Conservation (phyloP, 2,888 invertebrate genomes). For the Mesorhabditis sp. region DNA sequence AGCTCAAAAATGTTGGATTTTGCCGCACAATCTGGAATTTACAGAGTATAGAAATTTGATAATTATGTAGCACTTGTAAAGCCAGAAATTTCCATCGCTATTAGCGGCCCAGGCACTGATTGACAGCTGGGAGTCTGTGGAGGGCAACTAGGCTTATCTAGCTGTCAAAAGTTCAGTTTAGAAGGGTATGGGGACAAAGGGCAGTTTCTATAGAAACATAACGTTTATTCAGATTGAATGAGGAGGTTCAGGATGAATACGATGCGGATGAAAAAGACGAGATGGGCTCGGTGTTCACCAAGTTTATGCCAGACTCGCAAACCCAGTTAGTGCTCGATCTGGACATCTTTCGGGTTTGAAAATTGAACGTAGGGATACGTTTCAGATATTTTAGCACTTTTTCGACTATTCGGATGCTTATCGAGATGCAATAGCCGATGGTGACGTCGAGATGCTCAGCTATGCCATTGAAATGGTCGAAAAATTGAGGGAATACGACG, state of each 20-base stretch:
- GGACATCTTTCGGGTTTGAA: conserved; percentile 42
- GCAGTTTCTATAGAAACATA: too few species aligned
- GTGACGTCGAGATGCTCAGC: conserved; percentile 49
- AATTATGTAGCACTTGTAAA: too few species aligned
- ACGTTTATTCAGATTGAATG: too few species aligned
- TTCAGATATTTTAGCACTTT: conserved; percentile 26
- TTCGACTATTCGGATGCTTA: conserved; percentile 43
- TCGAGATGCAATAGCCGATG: conserved; percentile 31
- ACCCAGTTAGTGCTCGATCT: conserved; percentile 50
- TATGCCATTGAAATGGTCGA: conserved; percentile 32
- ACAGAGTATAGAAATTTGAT: too few species aligned
- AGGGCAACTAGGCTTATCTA: too few species aligned
- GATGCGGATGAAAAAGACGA: conserved; percentile 10
- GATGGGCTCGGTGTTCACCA: conserved; percentile 39
- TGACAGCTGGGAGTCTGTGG: too few species aligned
- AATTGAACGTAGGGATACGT: background rate
- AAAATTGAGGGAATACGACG: conserved; percentile 33
- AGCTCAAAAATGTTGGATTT: too few species aligned
- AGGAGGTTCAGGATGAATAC: background rate
- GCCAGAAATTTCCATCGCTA: too few species aligned
- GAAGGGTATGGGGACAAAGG: too few species aligned
- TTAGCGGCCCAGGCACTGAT: too few species aligned
- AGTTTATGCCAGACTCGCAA: conserved; percentile 50
- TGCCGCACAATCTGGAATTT: too few species aligned
- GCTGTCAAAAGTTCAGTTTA: too few species aligned